These are phyloP conservation scores for Heliconius himera DNA, from an alignment of 1,140 invertebrate genomes.

Conservation along the genomic window DNA sequence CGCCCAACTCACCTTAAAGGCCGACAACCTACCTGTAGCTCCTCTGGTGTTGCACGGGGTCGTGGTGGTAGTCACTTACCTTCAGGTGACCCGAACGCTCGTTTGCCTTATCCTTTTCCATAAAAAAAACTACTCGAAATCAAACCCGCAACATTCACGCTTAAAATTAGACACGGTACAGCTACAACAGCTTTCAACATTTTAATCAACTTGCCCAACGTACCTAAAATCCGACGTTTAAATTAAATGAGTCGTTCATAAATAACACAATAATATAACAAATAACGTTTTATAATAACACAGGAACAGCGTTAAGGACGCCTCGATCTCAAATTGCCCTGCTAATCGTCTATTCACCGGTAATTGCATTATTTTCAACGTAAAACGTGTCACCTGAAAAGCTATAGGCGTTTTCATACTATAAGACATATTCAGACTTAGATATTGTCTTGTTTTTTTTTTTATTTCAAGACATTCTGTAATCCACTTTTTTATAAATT, in stretches of 20 bases:
- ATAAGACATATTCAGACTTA: neutral
- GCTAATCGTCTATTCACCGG: constrained; percentile 48
- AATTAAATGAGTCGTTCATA: constrained; percentile 13
- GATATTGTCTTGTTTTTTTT: neutral
- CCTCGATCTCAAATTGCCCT: constrained; percentile 47
- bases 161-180: too few species aligned
- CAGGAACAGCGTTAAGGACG: constrained; percentile 34
- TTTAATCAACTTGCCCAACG: neutral
- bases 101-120: too few species aligned
- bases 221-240: neutral
- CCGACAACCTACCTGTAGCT: too few species aligned
- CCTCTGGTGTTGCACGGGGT: too few species aligned
- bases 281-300: constrained; percentile 39
- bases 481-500: too few species aligned
- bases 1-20: too few species aligned
- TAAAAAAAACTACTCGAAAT: too few species aligned
- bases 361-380: constrained; percentile 46
- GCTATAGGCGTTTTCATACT: constrained; percentile 11
- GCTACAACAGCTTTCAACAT: neutral
- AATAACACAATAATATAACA: constrained; percentile 43
- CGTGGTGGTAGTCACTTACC: too few species aligned
- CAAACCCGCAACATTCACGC: too few species aligned
- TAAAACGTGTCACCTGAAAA: constrained; percentile 50
- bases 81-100: too few species aligned
- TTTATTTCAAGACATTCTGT: too few species aligned